Evolutionary conservation across 2,888 invertebrate genomes (phyloP).

Genomic region (Halictus quadricinctus): DNA sequence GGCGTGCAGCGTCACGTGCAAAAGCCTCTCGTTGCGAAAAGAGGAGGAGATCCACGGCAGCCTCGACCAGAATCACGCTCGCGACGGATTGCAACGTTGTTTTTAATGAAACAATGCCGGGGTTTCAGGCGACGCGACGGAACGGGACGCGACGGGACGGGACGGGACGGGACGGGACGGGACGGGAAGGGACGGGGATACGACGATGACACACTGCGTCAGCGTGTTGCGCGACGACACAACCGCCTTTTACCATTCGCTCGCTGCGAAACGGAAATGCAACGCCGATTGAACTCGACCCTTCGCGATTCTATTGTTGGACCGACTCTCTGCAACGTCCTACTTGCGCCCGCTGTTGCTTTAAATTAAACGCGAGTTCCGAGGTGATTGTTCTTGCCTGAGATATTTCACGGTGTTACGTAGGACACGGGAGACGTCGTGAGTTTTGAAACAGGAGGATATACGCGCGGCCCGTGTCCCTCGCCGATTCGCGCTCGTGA

Average conservation of each 20-base stretch:
- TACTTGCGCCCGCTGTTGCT: slow-evolving; percentile 14
- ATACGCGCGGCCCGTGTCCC: not conserved
- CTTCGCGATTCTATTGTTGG: slow-evolving; percentile 22
- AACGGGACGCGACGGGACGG: too few species aligned
- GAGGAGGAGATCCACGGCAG: slow-evolving; percentile 18
- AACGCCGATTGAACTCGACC: slow-evolving; percentile 6
- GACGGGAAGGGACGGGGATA: not conserved
- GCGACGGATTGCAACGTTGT: slow-evolving; percentile 42
- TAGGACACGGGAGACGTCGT: slow-evolving; percentile 11
- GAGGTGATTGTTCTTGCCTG: not conserved
- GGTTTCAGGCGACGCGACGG: slow-evolving; percentile 19
- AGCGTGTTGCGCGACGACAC: slow-evolving; percentile 10
- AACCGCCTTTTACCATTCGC: slow-evolving; percentile 27
- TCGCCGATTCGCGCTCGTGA: not conserved
- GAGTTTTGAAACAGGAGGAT: slow-evolving; percentile 6
- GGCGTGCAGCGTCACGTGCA: slow-evolving; percentile 32
- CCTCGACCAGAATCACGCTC: slow-evolving; percentile 42
- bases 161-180: too few species aligned
- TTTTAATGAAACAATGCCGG: slow-evolving; percentile 47
- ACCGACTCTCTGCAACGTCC: slow-evolving; percentile 22
- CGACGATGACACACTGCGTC: slow-evolving; percentile 37
- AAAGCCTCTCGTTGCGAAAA: slow-evolving; percentile 40
- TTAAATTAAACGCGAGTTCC: not conserved
- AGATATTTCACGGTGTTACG: slow-evolving; percentile 26
- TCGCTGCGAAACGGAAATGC: slow-evolving; percentile 36